A percentile compares a stretch with the other conserved stretches of the same genome.
Evolutionary conservation across 2,797 vertebrate genomes (phyloP).

Genomic region (Ctenopoma kingsleyae): DNA sequence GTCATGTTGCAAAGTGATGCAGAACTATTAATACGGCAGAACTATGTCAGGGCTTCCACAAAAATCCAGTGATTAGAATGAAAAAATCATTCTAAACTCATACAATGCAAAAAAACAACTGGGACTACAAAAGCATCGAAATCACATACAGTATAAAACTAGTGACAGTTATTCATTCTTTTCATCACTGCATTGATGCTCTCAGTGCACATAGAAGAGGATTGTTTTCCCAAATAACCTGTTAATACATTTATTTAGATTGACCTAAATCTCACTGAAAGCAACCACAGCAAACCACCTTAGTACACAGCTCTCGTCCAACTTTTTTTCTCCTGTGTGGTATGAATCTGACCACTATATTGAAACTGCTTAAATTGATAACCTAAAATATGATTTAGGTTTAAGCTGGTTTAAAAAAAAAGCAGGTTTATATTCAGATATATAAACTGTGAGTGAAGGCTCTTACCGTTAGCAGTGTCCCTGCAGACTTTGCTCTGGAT

Average conservation of each 20-base stretch:
- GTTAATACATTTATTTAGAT: not conserved
- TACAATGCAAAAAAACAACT: not conserved
- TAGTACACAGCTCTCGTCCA: conserved; percentile 42
- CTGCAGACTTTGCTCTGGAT: not conserved
- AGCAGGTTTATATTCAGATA: conserved; percentile 3
- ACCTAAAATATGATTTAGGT: conserved; percentile 45
- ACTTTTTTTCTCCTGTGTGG: conserved; percentile 54
- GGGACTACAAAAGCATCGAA: not conserved
- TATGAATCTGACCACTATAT: conserved; percentile 75
- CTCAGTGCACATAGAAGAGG: not conserved
- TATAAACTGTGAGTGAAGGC: conserved; percentile 19
- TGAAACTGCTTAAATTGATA: conserved; percentile 62
- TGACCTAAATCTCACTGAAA: conserved; percentile 14
- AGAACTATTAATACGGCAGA: not conserved
- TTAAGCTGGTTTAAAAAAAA: conserved; percentile 67
- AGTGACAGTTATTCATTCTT: not conserved
- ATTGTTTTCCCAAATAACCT: too few species aligned
- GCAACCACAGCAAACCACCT: conserved; percentile 3
- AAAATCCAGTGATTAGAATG: not conserved
- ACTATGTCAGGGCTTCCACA: not conserved
- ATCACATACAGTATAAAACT: conserved; percentile 1
- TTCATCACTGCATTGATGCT: not conserved
- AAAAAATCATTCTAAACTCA: not conserved
- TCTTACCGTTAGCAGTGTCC: too few species aligned
- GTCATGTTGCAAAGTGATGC: not conserved